Evolutionary conservation across 92 coral and sea anemone species (phyloP).

Genomic region (Phenganax stokvisi): DNA sequence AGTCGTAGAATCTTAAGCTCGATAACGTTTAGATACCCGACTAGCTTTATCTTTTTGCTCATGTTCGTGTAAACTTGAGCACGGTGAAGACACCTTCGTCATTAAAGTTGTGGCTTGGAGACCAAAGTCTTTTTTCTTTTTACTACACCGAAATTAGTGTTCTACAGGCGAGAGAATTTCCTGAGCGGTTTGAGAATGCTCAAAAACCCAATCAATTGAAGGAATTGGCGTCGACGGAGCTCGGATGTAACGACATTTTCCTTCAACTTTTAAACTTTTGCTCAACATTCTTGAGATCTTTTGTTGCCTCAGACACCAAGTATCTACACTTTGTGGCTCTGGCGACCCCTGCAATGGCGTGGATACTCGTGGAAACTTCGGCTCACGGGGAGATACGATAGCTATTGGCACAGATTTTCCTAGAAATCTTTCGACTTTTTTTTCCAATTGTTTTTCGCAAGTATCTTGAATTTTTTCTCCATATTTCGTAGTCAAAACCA

Average conservation of each 20-base stretch:
- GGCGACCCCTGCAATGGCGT: conserved; percentile 15
- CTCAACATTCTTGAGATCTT: conserved; percentile 4
- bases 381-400: neutral
- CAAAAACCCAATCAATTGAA: conserved; percentile 30
- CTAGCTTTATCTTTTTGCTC: too few species aligned
- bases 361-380: conserved; percentile 2
- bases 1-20: too few species aligned
- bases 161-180: neutral
- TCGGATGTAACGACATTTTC: conserved; percentile 30
- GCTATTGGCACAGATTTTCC: conserved; percentile 19
- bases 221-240: conserved; percentile 32
- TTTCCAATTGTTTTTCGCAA: conserved; percentile 20
- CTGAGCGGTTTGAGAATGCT: neutral
- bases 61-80: too few species aligned
- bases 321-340: neutral
- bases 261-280: conserved; percentile 19
- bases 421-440: conserved; percentile 13
- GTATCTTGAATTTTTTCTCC: conserved; percentile 12
- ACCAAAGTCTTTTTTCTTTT: too few species aligned
- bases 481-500: conserved; percentile 28
- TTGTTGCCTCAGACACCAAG: conserved; percentile 12
- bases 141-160: neutral
- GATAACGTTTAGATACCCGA: too few species aligned
- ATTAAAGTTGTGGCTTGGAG: too few species aligned
- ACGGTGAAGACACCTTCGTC: too few species aligned